A percentile compares a stretch with the other conserved stretches of the same genome.
These are phyloP conservation scores for Platysternon megacephalum DNA, from an alignment of 2,113 vertebrate genomes.

Conservation along the genomic window DNA sequence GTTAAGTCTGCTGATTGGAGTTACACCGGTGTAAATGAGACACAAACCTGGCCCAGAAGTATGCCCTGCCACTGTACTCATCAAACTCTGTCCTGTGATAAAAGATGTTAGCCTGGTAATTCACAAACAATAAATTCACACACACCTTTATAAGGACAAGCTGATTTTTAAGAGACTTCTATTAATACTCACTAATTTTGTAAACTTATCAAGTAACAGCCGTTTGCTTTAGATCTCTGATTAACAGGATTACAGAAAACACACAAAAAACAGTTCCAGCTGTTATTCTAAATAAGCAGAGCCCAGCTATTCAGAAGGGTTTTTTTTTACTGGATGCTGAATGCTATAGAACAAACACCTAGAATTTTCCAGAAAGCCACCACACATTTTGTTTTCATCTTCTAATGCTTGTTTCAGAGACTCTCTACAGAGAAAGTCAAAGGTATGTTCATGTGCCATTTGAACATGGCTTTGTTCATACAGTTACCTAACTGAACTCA, in stretches of 20 bases:
- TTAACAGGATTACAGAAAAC: neutral
- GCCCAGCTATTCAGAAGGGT: neutral
- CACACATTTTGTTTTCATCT: slow-evolving; percentile 8
- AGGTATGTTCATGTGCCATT: neutral
- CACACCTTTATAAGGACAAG: neutral
- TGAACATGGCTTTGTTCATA: neutral
- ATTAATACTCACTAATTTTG: neutral
- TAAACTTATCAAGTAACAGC: slow-evolving; percentile 3
- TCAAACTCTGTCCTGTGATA: neutral
- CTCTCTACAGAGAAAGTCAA: neutral
- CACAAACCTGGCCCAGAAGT: neutral
- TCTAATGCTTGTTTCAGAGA: slow-evolving; percentile 30
- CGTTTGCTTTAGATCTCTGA: neutral
- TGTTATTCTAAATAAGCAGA: slow-evolving; percentile 13
- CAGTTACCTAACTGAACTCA: neutral
- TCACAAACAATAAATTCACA: neutral
- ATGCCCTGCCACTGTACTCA: neutral
- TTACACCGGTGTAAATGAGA: neutral
- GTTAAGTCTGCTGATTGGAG: neutral
- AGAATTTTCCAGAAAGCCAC: slow-evolving; percentile 16
- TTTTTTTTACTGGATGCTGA: neutral
- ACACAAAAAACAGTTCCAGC: neutral
- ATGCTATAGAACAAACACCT: slow-evolving; percentile 6
- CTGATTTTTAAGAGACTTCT: neutral
- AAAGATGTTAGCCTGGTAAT: neutral